Conservation (phyloP, 2,797 vertebrate genomes). For the Propithecus perrieri region DNA sequence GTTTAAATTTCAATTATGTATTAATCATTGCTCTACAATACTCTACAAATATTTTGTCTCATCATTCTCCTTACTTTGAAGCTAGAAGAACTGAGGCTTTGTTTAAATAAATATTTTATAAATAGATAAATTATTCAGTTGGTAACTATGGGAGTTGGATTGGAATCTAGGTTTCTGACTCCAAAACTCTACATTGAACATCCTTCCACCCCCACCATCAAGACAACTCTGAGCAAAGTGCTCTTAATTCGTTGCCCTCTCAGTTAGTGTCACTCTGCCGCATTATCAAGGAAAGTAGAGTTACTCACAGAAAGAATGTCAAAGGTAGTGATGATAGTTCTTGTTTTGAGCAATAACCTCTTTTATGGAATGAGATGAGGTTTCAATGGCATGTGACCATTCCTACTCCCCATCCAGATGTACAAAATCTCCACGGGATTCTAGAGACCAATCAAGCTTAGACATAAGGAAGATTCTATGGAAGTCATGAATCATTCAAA, state of each 20-base stretch:
- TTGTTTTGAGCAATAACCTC: background rate
- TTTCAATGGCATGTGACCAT: background rate
- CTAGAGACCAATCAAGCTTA: background rate
- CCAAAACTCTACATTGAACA: background rate
- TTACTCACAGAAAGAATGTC: background rate
- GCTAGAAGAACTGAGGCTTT: constrained; percentile 20
- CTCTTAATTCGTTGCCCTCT: background rate
- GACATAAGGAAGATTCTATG: constrained; percentile 25
- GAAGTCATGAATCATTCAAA: constrained; percentile 5
- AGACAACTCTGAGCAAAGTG: background rate
- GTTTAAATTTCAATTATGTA: background rate
- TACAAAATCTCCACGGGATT: background rate
- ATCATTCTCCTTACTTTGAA: background rate
- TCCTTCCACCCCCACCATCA: background rate
- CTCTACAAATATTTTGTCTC: constrained; percentile 30
- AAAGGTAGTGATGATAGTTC: background rate
- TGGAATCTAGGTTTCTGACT: constrained; percentile 5
- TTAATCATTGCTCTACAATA: background rate
- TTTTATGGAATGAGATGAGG: background rate
- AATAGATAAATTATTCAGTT: constrained; percentile 24
- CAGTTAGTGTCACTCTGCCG: background rate
- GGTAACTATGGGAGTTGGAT: background rate
- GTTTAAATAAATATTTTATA: constrained; percentile 40
- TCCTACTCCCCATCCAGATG: background rate
- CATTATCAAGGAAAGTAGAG: background rate